Percentiles rank a stretch among this genome's conserved stretches.
phyloP scores from a whole-genome alignment of 2,888 invertebrate genomes.

The Cephalotes varians region DNA sequence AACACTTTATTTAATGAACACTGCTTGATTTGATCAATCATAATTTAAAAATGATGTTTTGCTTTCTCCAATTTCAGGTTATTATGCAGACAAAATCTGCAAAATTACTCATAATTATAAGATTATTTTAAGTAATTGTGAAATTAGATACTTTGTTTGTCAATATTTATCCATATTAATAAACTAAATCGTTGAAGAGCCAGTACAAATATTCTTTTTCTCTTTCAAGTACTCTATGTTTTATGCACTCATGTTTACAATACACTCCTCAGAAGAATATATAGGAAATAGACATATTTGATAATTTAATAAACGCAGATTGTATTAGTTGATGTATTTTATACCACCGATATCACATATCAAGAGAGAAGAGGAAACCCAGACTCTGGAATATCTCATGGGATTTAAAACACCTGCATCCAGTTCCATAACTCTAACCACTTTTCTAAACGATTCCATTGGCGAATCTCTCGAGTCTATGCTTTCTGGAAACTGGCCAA shows the following conservation, averaged over 20 bases:
- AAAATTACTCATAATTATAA: neutral
- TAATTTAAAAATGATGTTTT: neutral
- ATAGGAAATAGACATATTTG: constrained; percentile 20
- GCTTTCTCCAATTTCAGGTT: neutral
- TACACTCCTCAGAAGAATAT: neutral
- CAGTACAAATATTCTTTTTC: neutral
- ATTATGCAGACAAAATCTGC: neutral
- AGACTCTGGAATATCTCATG: constrained; percentile 64
- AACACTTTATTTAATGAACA: neutral
- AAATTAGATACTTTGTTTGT: neutral
- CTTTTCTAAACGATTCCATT: constrained; percentile 46
- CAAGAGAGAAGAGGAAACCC: constrained; percentile 52
- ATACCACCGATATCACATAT: constrained; percentile 23
- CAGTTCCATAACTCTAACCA: constrained; percentile 64
- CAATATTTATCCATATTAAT: neutral
- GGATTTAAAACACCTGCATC: constrained; percentile 58
- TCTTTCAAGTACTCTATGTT: neutral
- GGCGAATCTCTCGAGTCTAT: constrained; percentile 45
- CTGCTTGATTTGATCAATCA: neutral
- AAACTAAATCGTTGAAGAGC: neutral
- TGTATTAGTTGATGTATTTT: constrained; percentile 27
- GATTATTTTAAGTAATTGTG: neutral
- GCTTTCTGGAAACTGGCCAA: constrained; percentile 44
- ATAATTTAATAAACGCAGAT: constrained; percentile 39
- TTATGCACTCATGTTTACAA: neutral